These are phyloP conservation scores for Anagrus nilaparvatae DNA, from an alignment of 1,140 invertebrate genomes.

Conservation along the genomic window DNA sequence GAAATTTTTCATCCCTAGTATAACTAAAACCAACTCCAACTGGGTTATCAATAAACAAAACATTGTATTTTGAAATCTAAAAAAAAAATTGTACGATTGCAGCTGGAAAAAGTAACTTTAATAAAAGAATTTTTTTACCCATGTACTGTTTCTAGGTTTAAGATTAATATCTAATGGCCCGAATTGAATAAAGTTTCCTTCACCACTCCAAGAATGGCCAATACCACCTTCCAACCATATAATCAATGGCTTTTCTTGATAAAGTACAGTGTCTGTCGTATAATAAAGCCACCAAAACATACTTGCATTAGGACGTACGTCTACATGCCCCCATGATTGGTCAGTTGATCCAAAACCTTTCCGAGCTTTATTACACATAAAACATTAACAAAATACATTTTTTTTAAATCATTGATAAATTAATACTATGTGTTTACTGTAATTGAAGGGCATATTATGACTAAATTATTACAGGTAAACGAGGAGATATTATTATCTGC, in stretches of 20 bases:
- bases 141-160: constrained; percentile 56
- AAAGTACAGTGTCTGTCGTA: constrained; percentile 49
- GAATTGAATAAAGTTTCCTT: constrained; percentile 68
- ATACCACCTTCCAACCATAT: constrained; percentile 74
- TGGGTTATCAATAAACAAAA: constrained; percentile 80
- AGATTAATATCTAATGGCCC: constrained; percentile 59
- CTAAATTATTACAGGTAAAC: no score
- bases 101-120: no score
- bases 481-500: no score
- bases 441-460: no score
- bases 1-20: constrained; percentile 49
- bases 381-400: no score
- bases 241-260: constrained; percentile 53
- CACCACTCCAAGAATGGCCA: constrained; percentile 64
- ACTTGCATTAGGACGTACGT: constrained; percentile 59
- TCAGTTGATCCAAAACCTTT: constrained; percentile 47
- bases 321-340: constrained; percentile 59
- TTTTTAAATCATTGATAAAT: no score
- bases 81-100: no score
- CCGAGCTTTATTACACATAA: no score
- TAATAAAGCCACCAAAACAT: constrained; percentile 82
- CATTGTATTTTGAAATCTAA: constrained; percentile 64
- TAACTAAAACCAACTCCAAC: constrained; percentile 82
- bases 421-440: no score
- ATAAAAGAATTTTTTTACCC: constrained; percentile 52